A percentile compares a stretch with the other conserved stretches of the same genome.
phyloP scores from a whole-genome alignment of 1,140 invertebrate species.

The Hylaeus anthracinus region DNA sequence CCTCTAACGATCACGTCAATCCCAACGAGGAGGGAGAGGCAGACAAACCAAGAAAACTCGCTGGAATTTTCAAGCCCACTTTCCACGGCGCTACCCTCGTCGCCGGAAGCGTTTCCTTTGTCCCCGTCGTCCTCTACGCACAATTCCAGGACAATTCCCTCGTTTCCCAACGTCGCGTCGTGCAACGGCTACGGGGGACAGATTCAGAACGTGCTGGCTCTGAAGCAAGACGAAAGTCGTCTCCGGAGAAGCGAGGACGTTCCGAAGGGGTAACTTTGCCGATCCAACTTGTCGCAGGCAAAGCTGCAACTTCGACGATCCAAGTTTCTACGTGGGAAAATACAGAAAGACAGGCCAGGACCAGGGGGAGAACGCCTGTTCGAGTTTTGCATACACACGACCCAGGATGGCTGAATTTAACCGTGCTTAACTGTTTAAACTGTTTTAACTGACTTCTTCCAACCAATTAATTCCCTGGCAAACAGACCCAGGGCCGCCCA shows the following conservation, averaged over 20 bases:
- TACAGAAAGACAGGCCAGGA: constrained; percentile 17
- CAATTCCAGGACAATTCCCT: constrained; percentile 44
- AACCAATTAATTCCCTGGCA: constrained; percentile 11
- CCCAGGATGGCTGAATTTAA: constrained; percentile 25
- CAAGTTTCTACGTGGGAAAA: constrained; percentile 46
- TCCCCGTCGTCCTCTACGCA: neutral
- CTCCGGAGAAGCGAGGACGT: constrained; percentile 26
- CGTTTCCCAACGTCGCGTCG: constrained; percentile 20
- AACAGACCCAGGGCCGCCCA: neutral
- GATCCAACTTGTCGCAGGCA: constrained; percentile 57
- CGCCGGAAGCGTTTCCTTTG: constrained; percentile 28
- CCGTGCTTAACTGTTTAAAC: constrained; percentile 26
- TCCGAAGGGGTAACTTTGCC: constrained; percentile 37
- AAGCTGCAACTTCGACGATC: constrained; percentile 51
- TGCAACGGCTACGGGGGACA: constrained; percentile 22
- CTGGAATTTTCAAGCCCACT: constrained; percentile 16
- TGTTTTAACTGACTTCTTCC: constrained; percentile 29
- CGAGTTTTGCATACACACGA: constrained; percentile 15
- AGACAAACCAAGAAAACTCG: neutral
- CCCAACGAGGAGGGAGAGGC: neutral
- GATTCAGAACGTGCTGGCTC: constrained; percentile 43
- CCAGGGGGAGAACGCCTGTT: constrained; percentile 4
- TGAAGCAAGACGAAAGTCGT: constrained; percentile 28
- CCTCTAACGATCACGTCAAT: neutral
- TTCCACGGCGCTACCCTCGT: neutral